Evolutionary conservation across 2,797 vertebrate species (phyloP), one percentile per base, ranked within the genome.

Genomic region (Melanotaenia pygmaea): DNA sequence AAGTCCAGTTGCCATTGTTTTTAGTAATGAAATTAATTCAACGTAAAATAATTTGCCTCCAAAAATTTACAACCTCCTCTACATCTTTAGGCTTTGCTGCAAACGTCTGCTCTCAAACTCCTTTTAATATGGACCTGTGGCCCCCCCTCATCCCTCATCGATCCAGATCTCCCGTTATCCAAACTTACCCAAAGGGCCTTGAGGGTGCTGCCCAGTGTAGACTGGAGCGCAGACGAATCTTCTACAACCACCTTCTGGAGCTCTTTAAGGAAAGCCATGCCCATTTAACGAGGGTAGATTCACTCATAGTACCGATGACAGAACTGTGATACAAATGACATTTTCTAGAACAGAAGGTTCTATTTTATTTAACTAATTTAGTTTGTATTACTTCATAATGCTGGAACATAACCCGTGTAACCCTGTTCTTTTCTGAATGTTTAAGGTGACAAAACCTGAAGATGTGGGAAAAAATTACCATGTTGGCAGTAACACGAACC

Each of bases 161-260:
- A 94, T 61, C 82, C 91, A 6, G 89, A 94, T 12, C 68, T 82
- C 2, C 88, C 86, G 1, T 86, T 97, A 63, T 94, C 96, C 58
- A 43, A 83, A 51, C 79, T 94, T 24, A 94, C 98, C 69, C 94
- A 88, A 64, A 95, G 91, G 77, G 95, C 96, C 34, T 87, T 98
- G 64, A 90, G 88, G 60, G 94, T 97, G 67, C 91, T 98, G 6
- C 97, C 97, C 7, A 40, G 88, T 0, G 0, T 98, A 74, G 72
- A 90, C 0, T 97, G 96, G 96, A 94, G 75, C 65, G 60, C 90
- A 5, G 81, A 85, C 2, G 56, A 91, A 89, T 43, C 83, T 14
- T n/a, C n/a, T 20, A 54, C 22, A 20, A 45, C 30, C n/a, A 64
- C 85, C 2, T 98, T 98, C 88, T 98, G 96, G 96, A 94, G 79